Percentiles rank a stretch among this genome's conserved stretches.
Evolutionary conservation across 37 sponge, comb jelly and placozoan genomes (phyloP).

Genomic region (Diacarnus erythraeanus): DNA sequence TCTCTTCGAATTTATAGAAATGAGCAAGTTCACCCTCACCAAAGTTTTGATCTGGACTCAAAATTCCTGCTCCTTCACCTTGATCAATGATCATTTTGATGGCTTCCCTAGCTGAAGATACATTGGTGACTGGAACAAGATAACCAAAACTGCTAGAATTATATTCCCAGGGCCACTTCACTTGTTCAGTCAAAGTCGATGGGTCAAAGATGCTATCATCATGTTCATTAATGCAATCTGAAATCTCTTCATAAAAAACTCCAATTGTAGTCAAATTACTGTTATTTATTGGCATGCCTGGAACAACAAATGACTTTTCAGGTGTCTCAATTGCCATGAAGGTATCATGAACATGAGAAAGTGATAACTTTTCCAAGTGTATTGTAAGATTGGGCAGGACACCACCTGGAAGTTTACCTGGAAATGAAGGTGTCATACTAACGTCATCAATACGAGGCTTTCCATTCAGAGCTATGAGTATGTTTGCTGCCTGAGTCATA

Average conservation of each 20-base stretch:
- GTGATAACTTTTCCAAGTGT: conserved; percentile 24
- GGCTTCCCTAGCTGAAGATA: conserved; percentile 15
- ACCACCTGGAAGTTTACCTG: conserved; percentile 38
- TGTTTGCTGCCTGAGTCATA: conserved; percentile 51
- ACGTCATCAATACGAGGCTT: conserved; percentile 38
- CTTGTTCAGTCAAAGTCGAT: too few species aligned
- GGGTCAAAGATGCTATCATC: conserved; percentile 5
- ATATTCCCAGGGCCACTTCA: too few species aligned
- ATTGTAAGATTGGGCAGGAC: conserved; percentile 43
- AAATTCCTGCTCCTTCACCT: background rate
- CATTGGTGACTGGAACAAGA: conserved; percentile 22
- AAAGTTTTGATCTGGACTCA: conserved; percentile 22
- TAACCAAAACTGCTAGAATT: too few species aligned
- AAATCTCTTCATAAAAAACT: conserved; percentile 60
- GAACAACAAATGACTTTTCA: background rate
- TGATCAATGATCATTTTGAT: too few species aligned
- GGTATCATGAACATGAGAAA: conserved; percentile 28
- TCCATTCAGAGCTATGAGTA: conserved; percentile 53
- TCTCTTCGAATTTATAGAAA: too few species aligned
- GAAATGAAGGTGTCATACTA: conserved; percentile 22
- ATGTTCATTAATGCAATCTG: conserved; percentile 16
- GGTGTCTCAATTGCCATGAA: conserved; percentile 51
- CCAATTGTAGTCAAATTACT: conserved; percentile 39
- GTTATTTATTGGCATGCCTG: background rate
- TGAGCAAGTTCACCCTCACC: background rate